Evolutionary conservation across 2,113 vertebrate species (phyloP).

Genomic region (Argyrosomus japonicus): DNA sequence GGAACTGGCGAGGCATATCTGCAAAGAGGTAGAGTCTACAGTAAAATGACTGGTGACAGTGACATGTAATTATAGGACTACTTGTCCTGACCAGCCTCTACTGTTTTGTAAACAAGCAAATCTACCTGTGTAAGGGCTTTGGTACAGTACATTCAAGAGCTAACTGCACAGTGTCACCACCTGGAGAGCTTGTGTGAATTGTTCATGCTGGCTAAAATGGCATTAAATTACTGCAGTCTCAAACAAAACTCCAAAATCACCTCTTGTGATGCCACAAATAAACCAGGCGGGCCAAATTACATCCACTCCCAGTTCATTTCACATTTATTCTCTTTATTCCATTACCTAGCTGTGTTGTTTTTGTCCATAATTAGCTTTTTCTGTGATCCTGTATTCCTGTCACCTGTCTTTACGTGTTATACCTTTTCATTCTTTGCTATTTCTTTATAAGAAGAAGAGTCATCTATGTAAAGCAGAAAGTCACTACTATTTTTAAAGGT

Average conservation of each 20-base stretch:
- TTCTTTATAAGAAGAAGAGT: background rate
- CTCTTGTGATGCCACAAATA: background rate
- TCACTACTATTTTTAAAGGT: background rate
- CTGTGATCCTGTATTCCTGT: background rate
- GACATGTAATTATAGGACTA: background rate
- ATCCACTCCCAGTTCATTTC: background rate
- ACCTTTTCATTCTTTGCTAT: background rate
- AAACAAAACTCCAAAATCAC: background rate
- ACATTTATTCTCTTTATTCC: background rate
- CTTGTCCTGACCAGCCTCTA: constrained; percentile 11
- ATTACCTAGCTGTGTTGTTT: background rate
- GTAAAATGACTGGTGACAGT: constrained; percentile 9
- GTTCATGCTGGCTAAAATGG: background rate
- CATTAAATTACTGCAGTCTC: background rate
- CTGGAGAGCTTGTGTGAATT: constrained; percentile 27
- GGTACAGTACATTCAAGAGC: constrained; percentile 4
- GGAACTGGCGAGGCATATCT: constrained; percentile 93
- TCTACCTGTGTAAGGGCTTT: constrained; percentile 13
- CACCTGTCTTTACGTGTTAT: background rate
- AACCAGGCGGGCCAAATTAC: background rate
- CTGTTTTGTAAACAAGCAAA: constrained; percentile 61
- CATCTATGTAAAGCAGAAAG: background rate
- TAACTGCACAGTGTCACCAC: constrained; percentile 19
- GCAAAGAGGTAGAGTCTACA: constrained; percentile 26
- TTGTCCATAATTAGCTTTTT: background rate